Evolutionary conservation across 2,888 invertebrate genomes (phyloP).

Genomic region (Cyclophora albipunctata): DNA sequence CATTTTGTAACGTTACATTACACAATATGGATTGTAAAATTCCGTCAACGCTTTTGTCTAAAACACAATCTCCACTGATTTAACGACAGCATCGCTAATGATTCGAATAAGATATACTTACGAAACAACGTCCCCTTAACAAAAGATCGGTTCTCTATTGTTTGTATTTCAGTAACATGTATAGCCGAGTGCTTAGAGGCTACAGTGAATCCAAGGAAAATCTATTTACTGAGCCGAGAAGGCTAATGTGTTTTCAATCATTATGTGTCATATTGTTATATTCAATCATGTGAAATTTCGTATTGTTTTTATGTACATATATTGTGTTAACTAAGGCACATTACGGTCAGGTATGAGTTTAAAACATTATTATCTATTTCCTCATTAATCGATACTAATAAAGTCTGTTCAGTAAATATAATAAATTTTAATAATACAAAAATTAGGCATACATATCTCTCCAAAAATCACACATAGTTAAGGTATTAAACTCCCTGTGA

Average conservation of each 20-base stretch:
- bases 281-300: background rate
- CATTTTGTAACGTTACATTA: background rate
- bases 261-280: background rate
- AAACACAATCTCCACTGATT: too few relatives aligned
- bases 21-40: constrained; percentile 5
- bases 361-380: background rate
- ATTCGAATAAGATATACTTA: constrained; percentile 2
- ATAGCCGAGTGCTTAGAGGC: constrained; percentile 14
- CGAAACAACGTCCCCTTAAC: constrained; percentile 20
- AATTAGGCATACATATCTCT: too few relatives aligned
- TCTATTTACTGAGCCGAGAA: constrained; percentile 9
- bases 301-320: background rate
- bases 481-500: too few relatives aligned
- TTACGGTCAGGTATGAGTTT: background rate
- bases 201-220: constrained; percentile 21
- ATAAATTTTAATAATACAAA: too few relatives aligned
- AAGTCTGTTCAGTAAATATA: too few relatives aligned
- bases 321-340: background rate
- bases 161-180: constrained; percentile 21
- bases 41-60: too few relatives aligned
- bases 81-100: background rate
- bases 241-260: constrained; percentile 11
- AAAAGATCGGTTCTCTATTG: constrained; percentile 24
- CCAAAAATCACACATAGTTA: too few relatives aligned
- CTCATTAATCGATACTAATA: too few relatives aligned